phyloP scores from a whole-genome alignment of 2,113 vertebrate genomes.

The Nothocercus nigrocapillus region DNA sequence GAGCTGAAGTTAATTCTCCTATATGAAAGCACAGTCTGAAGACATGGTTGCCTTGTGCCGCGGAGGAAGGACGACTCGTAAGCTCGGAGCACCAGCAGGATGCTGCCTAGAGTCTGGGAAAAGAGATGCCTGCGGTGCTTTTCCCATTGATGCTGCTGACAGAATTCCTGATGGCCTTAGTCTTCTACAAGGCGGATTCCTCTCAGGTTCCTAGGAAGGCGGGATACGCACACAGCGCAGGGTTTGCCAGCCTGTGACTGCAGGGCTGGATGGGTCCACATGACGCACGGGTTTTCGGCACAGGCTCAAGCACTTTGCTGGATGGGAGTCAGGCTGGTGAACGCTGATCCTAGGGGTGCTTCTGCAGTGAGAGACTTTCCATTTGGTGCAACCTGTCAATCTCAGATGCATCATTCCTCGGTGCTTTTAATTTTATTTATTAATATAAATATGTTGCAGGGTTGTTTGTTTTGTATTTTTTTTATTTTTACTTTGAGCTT shows the following conservation, averaged over 20 bases:
- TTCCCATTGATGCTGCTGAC: neutral
- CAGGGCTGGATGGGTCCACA: neutral
- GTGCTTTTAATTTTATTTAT: neutral
- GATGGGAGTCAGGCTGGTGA: neutral
- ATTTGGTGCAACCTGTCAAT: neutral
- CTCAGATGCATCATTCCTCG: neutral
- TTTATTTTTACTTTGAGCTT: neutral
- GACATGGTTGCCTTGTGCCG: rapidly evolving
- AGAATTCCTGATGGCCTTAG: neutral
- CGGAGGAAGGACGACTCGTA: rapidly evolving
- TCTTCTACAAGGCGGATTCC: neutral
- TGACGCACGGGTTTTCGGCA: neutral
- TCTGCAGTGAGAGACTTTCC: neutral
- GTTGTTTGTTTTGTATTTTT: neutral
- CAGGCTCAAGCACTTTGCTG: neutral
- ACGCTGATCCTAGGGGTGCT: neutral
- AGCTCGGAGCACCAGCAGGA: neutral
- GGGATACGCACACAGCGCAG: neutral
- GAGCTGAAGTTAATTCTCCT: neutral
- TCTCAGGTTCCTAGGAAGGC: neutral
- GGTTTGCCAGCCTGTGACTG: neutral
- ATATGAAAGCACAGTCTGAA: neutral
- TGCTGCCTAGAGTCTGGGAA: neutral
- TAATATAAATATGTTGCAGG: neutral
- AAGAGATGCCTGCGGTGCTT: neutral